phyloP scores from a whole-genome alignment of 2,797 vertebrate genomes.

The Simalia tracyae region DNA sequence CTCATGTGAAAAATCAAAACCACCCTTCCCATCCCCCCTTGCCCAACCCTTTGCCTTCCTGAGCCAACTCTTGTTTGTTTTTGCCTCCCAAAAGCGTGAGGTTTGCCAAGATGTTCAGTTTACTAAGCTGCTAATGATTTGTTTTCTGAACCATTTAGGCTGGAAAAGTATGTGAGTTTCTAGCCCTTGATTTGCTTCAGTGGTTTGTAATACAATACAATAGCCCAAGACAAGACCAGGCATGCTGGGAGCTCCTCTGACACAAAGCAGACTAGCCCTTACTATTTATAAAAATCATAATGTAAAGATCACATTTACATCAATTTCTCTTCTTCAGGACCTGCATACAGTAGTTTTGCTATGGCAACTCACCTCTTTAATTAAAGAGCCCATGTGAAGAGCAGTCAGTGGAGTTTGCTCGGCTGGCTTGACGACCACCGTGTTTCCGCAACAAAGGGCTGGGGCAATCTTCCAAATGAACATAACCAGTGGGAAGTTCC shows the following conservation, averaged over 20 bases:
- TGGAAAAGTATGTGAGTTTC: constrained; percentile 30
- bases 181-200: constrained; percentile 37
- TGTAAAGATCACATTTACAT: constrained; percentile 28
- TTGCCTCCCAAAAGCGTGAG: constrained; percentile 34
- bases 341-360: background rate
- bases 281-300: constrained; percentile 6
- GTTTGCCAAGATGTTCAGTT: constrained; percentile 34
- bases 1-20: constrained; percentile 23
- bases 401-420: constrained; percentile 88
- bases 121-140: constrained; percentile 40
- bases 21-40: background rate
- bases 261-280: constrained; percentile 14
- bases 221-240: constrained; percentile 36
- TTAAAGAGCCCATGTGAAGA: constrained; percentile 85
- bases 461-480: constrained; percentile 87
- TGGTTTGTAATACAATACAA: constrained; percentile 29
- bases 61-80: constrained; percentile 38
- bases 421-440: constrained; percentile 85
- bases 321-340: constrained; percentile 1
- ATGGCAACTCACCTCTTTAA: constrained; percentile 82
- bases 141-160: constrained; percentile 9
- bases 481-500: constrained; percentile 90
- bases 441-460: constrained; percentile 88
- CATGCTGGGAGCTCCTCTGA: constrained; percentile 23
- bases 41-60: constrained; percentile 10